Evolutionary conservation across 2,113 vertebrate species (phyloP).

Genomic region (Oxygymnocypris stewartii): DNA sequence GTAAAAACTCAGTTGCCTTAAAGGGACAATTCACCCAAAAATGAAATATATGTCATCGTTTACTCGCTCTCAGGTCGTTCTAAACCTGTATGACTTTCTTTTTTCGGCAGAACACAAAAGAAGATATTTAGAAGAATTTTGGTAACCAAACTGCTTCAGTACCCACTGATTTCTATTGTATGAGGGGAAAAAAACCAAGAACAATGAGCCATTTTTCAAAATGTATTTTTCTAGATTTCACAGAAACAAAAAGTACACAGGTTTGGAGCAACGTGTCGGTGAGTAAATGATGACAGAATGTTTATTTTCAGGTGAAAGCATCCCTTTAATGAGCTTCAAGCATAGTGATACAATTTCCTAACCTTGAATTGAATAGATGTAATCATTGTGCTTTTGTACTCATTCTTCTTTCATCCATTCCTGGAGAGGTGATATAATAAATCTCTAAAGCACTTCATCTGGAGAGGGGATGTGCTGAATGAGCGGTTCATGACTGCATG

Average conservation of each 20-base stretch:
- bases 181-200: not conserved
- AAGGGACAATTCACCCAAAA: not conserved
- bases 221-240: not conserved
- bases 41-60: not conserved
- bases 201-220: not conserved
- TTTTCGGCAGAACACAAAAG: no score
- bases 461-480: conserved; percentile 51
- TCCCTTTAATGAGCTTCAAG: conserved; percentile 11
- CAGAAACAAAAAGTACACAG: not conserved
- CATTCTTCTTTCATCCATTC: not conserved
- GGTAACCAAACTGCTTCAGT: not conserved
- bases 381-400: conserved; percentile 15
- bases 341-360: not conserved
- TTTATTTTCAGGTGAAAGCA: not conserved
- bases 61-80: not conserved
- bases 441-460: conserved; percentile 19
- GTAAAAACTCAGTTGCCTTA: not conserved
- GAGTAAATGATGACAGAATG: not conserved
- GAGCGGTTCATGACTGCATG: conserved; percentile 58
- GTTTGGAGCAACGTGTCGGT: not conserved
- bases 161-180: not conserved
- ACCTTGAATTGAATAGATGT: not conserved
- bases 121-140: not conserved
- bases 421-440: conserved; percentile 36
- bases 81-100: no score